These are phyloP conservation scores for Uropetala carovei DNA, from an alignment of 2,888 invertebrate genomes.

Conservation along the genomic window DNA sequence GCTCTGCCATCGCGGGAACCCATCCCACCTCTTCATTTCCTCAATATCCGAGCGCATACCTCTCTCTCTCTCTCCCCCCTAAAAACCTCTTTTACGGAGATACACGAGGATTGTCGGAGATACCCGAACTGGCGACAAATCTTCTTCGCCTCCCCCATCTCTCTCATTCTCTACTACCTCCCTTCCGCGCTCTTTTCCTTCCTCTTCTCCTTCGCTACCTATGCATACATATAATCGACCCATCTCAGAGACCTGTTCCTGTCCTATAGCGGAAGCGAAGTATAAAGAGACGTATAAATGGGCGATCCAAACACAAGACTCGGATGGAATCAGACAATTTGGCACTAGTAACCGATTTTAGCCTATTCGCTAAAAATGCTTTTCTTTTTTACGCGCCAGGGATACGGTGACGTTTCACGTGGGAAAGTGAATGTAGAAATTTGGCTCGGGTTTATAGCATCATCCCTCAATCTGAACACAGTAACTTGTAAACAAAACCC, in stretches of 20 bases:
- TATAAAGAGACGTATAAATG: too few relatives aligned
- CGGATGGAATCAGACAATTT: too few relatives aligned
- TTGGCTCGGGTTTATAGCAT: too few relatives aligned
- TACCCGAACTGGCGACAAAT: slow-evolving; percentile 32
- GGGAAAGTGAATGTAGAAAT: too few relatives aligned
- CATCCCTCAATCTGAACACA: too few relatives aligned
- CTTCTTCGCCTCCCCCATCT: not conserved
- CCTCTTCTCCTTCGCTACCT: not conserved
- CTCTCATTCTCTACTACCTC: not conserved
- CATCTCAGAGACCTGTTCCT: not conserved
- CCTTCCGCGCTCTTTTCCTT: not conserved
- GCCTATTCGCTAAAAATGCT: too few relatives aligned
- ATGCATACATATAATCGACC: not conserved
- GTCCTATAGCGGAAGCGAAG: not conserved
- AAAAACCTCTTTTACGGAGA: slow-evolving; percentile 14
- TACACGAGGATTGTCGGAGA: slow-evolving; percentile 11
- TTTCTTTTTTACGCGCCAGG: too few relatives aligned
- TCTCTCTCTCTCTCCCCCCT: not conserved
- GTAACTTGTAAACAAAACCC: too few relatives aligned
- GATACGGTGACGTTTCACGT: too few relatives aligned
- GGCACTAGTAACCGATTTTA: too few relatives aligned
- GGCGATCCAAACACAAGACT: too few relatives aligned
- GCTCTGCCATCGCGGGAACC: too few relatives aligned
- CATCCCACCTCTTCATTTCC: not conserved
- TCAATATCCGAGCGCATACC: not conserved